These are phyloP conservation scores for Ruditapes philippinarum DNA, from an alignment of 1,140 invertebrate species.

Conservation along the genomic window DNA sequence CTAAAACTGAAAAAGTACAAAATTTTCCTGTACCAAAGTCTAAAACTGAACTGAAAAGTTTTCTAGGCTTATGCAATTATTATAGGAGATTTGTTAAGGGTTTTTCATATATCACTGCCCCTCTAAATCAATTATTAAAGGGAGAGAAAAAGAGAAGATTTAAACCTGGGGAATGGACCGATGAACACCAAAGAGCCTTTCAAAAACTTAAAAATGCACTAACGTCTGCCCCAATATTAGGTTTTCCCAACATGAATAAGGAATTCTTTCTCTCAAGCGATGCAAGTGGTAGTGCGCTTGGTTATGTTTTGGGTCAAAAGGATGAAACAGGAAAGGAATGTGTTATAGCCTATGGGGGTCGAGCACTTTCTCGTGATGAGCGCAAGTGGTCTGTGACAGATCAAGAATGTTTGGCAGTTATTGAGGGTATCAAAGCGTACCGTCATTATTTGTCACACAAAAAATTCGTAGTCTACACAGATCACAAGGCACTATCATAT, in stretches of 20 bases:
- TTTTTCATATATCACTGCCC: constrained; percentile 79
- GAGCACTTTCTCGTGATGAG: constrained; percentile 77
- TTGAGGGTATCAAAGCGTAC: constrained; percentile 63
- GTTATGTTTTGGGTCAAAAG: constrained; percentile 69
- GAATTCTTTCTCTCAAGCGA: constrained; percentile 74
- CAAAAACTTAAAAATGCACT: constrained; percentile 68
- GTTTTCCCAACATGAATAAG: constrained; percentile 66
- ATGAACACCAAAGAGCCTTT: constrained; percentile 70
- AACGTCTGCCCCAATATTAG: constrained; percentile 70
- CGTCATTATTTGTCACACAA: constrained; percentile 49
- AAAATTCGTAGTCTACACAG: constrained; percentile 52
- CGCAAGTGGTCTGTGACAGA: constrained; percentile 65
- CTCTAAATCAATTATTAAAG: constrained; percentile 83
- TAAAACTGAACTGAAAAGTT: constrained; percentile 84
- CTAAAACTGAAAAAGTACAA: constrained; percentile 78
- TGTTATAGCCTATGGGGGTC: constrained; percentile 78
- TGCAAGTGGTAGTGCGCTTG: constrained; percentile 61
- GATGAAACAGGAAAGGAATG: constrained; percentile 59
- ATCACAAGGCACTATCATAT: constrained; percentile 58
- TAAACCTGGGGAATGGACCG: constrained; percentile 68
- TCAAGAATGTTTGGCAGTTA: constrained; percentile 64
- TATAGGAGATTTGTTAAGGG: constrained; percentile 83
- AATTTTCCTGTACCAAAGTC: constrained; percentile 67
- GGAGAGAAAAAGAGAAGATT: constrained; percentile 80
- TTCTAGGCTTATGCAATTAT: constrained; percentile 87